These are phyloP conservation scores for Ephestia elutella DNA, from an alignment of 1,140 invertebrate species.

Conservation along the genomic window DNA sequence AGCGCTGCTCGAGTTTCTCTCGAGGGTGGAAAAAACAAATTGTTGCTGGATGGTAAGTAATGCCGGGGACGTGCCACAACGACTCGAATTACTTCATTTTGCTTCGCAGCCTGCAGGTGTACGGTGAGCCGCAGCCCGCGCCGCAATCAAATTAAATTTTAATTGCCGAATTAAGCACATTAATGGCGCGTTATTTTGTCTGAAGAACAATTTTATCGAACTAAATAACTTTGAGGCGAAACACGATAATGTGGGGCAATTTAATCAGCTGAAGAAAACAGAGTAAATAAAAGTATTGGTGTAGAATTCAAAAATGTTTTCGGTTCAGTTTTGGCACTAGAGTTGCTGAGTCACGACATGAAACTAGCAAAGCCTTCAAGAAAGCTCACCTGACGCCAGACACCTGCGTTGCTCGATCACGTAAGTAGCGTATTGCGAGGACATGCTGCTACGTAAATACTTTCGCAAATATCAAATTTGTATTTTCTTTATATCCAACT, in stretches of 20 bases:
- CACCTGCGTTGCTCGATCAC: slow-evolving; percentile 39
- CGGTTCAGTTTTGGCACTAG: slow-evolving; percentile 23
- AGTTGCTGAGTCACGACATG: slow-evolving; percentile 44
- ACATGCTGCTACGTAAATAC: slow-evolving; percentile 9
- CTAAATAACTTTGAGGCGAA: neutral
- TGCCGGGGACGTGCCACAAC: slow-evolving; percentile 48
- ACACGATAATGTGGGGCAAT: slow-evolving; percentile 2
- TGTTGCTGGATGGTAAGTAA: slow-evolving; percentile 58
- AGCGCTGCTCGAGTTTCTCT: slow-evolving; percentile 46
- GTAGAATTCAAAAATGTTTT: neutral
- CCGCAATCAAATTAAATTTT: slow-evolving; percentile 36
- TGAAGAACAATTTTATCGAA: slow-evolving; percentile 21
- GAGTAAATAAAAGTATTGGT: slow-evolving; percentile 20
- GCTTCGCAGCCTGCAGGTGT: slow-evolving; percentile 38
- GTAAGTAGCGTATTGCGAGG: slow-evolving; percentile 13
- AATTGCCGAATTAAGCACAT: slow-evolving; percentile 35
- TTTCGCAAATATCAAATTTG: slow-evolving; percentile 18
- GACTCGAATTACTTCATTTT: slow-evolving; percentile 56
- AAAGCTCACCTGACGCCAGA: slow-evolving; percentile 38
- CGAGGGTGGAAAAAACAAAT: slow-evolving; percentile 55
- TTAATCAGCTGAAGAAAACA: slow-evolving; percentile 13
- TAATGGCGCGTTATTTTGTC: slow-evolving; percentile 23
- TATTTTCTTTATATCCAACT: slow-evolving; percentile 25
- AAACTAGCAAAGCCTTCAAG: slow-evolving; percentile 32
- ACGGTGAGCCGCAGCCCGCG: slow-evolving; percentile 20